Conservation (phyloP, 2,888 invertebrate species). For the Leptinotarsa rubiginosa region DNA sequence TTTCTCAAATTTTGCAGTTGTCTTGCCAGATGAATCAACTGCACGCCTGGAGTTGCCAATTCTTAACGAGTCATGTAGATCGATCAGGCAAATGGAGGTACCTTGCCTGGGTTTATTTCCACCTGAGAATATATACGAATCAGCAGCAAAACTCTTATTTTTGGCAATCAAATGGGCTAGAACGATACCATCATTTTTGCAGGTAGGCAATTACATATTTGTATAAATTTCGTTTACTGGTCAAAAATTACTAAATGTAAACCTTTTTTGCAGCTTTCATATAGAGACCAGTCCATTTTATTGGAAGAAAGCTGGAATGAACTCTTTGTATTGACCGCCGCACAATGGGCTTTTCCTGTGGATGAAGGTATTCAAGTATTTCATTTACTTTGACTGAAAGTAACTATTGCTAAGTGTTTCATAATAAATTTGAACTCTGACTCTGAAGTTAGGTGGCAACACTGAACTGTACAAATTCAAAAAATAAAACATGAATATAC, state of each 20-base stretch:
- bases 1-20: conserved; percentile 28
- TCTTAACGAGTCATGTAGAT: conserved; percentile 51
- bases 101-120: conserved; percentile 69
- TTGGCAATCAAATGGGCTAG: conserved; percentile 84
- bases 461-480: too few species aligned
- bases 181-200: conserved; percentile 80
- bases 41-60: conserved; percentile 59
- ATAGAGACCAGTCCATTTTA: conserved; percentile 78
- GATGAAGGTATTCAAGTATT: conserved; percentile 73
- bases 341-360: conserved; percentile 82
- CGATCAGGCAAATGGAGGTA: conserved; percentile 56
- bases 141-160: conserved; percentile 81
- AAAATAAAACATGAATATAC: too few species aligned
- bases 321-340: conserved; percentile 83
- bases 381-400: neutral
- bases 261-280: conserved; percentile 70
- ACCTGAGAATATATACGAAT: conserved; percentile 75
- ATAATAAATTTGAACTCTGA: too few species aligned
- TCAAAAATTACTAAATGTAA: neutral
- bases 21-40: conserved; percentile 43
- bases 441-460: too few species aligned
- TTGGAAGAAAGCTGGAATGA: conserved; percentile 87
- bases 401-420: too few species aligned
- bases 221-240: neutral
- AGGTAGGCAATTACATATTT: conserved; percentile 65